Base-by-base conservation (phyloP, 1,140 invertebrate species). In the Drosophila tristis region DNA sequence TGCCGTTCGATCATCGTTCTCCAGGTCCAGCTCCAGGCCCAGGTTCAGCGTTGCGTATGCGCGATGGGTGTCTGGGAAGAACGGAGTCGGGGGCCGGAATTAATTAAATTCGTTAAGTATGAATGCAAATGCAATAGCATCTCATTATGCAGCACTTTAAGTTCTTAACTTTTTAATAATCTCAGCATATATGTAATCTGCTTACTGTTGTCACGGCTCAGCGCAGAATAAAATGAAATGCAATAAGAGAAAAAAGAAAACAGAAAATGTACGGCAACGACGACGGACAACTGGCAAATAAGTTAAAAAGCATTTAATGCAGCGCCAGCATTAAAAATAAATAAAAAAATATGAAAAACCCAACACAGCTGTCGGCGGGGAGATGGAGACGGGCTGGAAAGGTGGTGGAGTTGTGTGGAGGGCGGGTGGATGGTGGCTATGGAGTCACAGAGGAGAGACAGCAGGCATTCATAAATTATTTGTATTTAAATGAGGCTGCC, bases 161-260 rank as follows among this genome's bases (percentile, higher is more conserved):
- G 82, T 89, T 82, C 82, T 89, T 87, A 89, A 86, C 82, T 81
- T 87, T 81, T 86, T 78, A 87, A 87, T 78, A 81, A 63, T 61
- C 60, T 66, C 56, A 49, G 49, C 49, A 42, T 44, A 48, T 73
- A 73, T 73, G 79, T 80, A 79, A 81, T 82, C 61, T 82, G 61
- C 75, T 73, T 80, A 73, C 78, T 78, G 71, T 63, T 77, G 65
- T 71, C 67, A 54, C 16, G 51, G 51, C 31, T 35, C 51, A 54
- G 51, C 51, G 51, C 51, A 6, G 48, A 64, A 74, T 56, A 56
- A 74, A 74, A 49, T 44, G 51, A 25, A 72, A 73, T 39, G 53
- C 42, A 72, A 60, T 31, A 31, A 39, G 11, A 11, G 49, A 25
- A 5, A 25, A 42, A 42, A 11, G 42, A 39, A 20, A 51, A 59